Evolutionary conservation across 2,888 invertebrate genomes (phyloP).

Genomic region (Ennomos erosarius): DNA sequence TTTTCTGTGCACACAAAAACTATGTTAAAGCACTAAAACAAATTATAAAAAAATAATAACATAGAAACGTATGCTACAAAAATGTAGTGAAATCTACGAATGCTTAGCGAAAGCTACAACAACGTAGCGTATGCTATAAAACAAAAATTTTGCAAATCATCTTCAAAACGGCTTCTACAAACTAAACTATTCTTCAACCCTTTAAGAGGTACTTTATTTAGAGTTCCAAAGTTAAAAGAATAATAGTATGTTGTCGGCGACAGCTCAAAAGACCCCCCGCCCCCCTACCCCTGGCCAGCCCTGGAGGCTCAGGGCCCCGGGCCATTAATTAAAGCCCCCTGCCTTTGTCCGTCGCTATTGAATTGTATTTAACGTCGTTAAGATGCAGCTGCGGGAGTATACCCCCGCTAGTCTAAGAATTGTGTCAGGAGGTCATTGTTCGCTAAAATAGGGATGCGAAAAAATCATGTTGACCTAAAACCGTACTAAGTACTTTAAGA

Average conservation of each 20-base stretch:
- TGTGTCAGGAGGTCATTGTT: slow-evolving; percentile 2
- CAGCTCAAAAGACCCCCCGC: slow-evolving; percentile 30
- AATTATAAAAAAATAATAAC: no score
- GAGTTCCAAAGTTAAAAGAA: slow-evolving; percentile 40
- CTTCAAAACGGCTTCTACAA: slow-evolving; percentile 14
- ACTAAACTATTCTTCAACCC: slow-evolving; percentile 36
- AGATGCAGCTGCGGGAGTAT: slow-evolving; percentile 32
- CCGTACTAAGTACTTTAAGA: not conserved
- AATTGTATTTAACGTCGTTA: slow-evolving; percentile 41
- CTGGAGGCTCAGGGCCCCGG: slow-evolving; percentile 15
- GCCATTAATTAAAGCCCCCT: slow-evolving; percentile 37
- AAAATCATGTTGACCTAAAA: not conserved
- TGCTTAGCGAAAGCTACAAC: not conserved
- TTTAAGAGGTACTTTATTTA: slow-evolving; percentile 36
- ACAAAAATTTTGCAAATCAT: no score
- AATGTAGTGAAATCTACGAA: not conserved
- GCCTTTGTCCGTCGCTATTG: slow-evolving; percentile 40
- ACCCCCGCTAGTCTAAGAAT: slow-evolving; percentile 13
- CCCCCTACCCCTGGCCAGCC: slow-evolving; percentile 3
- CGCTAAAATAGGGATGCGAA: not conserved
- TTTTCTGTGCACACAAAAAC: no score
- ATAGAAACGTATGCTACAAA: not conserved
- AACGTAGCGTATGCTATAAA: slow-evolving; percentile 1
- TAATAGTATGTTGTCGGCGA: slow-evolving; percentile 39
- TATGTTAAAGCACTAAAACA: no score